A percentile compares a stretch with the other conserved stretches of the same genome.
phyloP scores from a whole-genome alignment of 2,888 invertebrate genomes.

The Diplolepis rosae region DNA sequence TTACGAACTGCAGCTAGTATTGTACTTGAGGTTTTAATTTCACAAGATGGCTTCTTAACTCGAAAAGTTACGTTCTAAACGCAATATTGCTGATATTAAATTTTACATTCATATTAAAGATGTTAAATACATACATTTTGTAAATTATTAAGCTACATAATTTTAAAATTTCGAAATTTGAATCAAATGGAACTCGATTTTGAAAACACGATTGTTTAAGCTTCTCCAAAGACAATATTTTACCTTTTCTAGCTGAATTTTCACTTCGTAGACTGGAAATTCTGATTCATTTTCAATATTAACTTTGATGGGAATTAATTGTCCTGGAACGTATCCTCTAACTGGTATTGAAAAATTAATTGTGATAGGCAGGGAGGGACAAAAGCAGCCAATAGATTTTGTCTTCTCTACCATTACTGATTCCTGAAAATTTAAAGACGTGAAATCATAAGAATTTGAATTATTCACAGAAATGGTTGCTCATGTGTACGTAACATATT shows the following conservation, averaged over 20 bases:
- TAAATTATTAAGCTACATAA: too few species aligned
- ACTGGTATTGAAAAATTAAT: slow-evolving; percentile 82
- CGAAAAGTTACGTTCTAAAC: too few species aligned
- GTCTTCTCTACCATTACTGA: slow-evolving; percentile 81
- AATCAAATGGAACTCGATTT: too few species aligned
- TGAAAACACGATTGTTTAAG: too few species aligned
- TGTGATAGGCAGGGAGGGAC: slow-evolving; percentile 82
- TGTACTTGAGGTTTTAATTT: too few species aligned
- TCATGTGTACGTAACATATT: not conserved
- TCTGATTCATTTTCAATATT: slow-evolving; percentile 86
- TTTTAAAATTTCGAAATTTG: too few species aligned
- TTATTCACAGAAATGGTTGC: slow-evolving; percentile 6
- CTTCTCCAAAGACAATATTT: too few species aligned
- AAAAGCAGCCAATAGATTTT: slow-evolving; percentile 86
- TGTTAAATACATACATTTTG: too few species aligned
- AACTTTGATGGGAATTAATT: slow-evolving; percentile 81
- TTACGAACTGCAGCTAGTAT: slow-evolving; percentile 79
- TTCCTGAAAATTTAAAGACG: slow-evolving; percentile 74
- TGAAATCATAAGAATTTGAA: not conserved
- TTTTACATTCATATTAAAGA: too few species aligned
- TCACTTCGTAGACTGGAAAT: slow-evolving; percentile 79
- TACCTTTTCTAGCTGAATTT: slow-evolving; percentile 81
- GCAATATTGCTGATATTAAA: too few species aligned
- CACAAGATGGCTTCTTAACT: too few species aligned
- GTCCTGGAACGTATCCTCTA: slow-evolving; percentile 85